Evolutionary conservation across 2,113 vertebrate genomes (phyloP), one percentile per base, ranked within the genome.

Genomic region (Tautogolabrus adspersus): DNA sequence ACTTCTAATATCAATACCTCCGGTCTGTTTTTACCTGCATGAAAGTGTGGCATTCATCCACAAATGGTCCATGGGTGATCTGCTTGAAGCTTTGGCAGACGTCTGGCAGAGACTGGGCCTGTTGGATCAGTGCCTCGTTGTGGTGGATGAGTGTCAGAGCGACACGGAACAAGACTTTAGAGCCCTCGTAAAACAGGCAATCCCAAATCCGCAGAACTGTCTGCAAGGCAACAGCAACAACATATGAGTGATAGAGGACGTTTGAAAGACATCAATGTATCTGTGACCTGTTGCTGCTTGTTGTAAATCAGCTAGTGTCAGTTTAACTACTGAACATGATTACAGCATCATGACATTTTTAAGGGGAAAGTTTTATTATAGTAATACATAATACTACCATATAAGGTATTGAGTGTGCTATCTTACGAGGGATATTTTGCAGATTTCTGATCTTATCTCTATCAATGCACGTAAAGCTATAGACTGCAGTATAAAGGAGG

Each of bases 201-300:
- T 99, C 98, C 98, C 98, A 99, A 85, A 99, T 96, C 44, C 98
- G 93, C 40, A 99, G 90, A 51, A 99, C 98, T 0, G 98, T 99
- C 98, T 99, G 91, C 42, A 42, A 59, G 63, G 60, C 46, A 59
- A 61, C 10, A 52, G 22, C 21, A 62, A 52, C 16, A 8, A 75
- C 21, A 52, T 11, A 38, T 1, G 15, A 34, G 10, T 22, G 13
- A 65, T 19, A 51, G 18, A 19, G 42, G 10, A 44, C 10, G 10
- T 37, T 5, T 23, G 5, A 68, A 56, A 34, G 30, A 34, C 30
- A 6, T 5, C 30, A 6, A 34, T 6, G 30, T 6, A 6, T 34
- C 30, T 34, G 6, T 34, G 30, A 34, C 30, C 30, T 6, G 30
- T 6, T 34, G 30, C 30, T 34, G 30, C 3, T 34, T 34, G 30